A percentile compares a stretch with the other conserved stretches of the same genome.
phyloP scores from a whole-genome alignment of 2,113 vertebrate genomes.

The Dissostichus mawsoni region DNA sequence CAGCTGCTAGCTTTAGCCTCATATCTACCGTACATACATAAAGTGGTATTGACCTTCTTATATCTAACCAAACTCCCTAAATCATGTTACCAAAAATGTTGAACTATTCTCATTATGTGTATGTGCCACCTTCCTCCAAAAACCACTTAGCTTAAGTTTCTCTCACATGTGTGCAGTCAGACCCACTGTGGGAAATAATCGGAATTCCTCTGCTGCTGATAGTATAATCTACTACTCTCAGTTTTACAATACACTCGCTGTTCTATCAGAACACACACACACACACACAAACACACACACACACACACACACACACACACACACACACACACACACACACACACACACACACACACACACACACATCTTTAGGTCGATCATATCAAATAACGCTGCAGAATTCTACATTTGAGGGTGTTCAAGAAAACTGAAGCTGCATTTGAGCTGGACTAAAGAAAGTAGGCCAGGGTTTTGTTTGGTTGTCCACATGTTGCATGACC shows the following conservation, averaged over 20 bases:
- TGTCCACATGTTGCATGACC: slow-evolving; percentile 30
- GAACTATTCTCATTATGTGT: background rate
- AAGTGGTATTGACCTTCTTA: background rate
- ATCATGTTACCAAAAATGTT: background rate
- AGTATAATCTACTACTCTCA: slow-evolving; percentile 71
- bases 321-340: slow-evolving; percentile 17
- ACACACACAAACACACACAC: slow-evolving; percentile 24
- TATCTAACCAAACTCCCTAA: background rate
- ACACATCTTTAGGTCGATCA: background rate
- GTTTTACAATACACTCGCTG: slow-evolving; percentile 70
- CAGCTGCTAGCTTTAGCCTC: background rate
- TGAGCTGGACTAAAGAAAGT: slow-evolving; percentile 9
- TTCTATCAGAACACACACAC: slow-evolving; percentile 44
- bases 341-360: background rate
- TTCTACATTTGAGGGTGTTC: background rate
- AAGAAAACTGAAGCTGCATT: slow-evolving; percentile 20
- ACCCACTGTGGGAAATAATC: slow-evolving; percentile 69
- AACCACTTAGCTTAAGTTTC: slow-evolving; percentile 39
- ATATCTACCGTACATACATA: background rate
- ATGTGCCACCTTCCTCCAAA: background rate
- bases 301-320: slow-evolving; percentile 22
- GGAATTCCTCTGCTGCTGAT: slow-evolving; percentile 75
- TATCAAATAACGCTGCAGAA: slow-evolving; percentile 39
- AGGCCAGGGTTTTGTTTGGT: slow-evolving; percentile 11
- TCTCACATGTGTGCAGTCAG: slow-evolving; percentile 45